These are phyloP conservation scores for Apis laboriosa DNA, from an alignment of 1,140 invertebrate species.

Conservation along the genomic window DNA sequence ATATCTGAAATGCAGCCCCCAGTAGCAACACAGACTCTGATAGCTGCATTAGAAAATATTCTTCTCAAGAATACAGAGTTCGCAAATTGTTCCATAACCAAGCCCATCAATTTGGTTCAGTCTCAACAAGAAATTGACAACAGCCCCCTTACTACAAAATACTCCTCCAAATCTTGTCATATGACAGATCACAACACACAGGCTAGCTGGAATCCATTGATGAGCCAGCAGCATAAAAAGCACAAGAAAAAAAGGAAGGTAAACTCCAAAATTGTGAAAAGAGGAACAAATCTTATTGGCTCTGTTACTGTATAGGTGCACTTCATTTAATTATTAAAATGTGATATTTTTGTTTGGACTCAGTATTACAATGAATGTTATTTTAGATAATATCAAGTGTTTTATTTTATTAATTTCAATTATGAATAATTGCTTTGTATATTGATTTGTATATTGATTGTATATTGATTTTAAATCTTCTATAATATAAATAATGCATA, in stretches of 20 bases:
- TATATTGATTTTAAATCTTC: background rate
- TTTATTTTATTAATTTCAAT: background rate
- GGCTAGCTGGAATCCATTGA: conserved; percentile 73
- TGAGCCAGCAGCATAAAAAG: conserved; percentile 75
- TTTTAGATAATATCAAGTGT: background rate
- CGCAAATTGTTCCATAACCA: conserved; percentile 72
- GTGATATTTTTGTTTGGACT: conserved; percentile 42
- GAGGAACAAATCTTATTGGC: conserved; percentile 60
- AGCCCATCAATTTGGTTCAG: conserved; percentile 66
- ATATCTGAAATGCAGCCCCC: conserved; percentile 69
- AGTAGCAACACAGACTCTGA: conserved; percentile 69
- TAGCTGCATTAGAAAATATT: conserved; percentile 75
- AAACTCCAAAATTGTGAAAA: conserved; percentile 66
- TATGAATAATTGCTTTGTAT: background rate
- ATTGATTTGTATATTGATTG: background rate
- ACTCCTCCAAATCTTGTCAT: conserved; percentile 74
- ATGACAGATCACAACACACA: conserved; percentile 72
- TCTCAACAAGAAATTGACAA: conserved; percentile 73
- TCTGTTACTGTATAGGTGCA: conserved; percentile 62
- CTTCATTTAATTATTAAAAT: conserved; percentile 61
- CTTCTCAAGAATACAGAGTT: conserved; percentile 71
- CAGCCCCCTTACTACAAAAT: conserved; percentile 71
- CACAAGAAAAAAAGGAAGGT: conserved; percentile 79
- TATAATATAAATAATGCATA: background rate
- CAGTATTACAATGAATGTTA: conserved; percentile 58